Evolutionary conservation across 2,888 invertebrate genomes (phyloP).

Genomic region (Zaprionus obscuricornis): DNA sequence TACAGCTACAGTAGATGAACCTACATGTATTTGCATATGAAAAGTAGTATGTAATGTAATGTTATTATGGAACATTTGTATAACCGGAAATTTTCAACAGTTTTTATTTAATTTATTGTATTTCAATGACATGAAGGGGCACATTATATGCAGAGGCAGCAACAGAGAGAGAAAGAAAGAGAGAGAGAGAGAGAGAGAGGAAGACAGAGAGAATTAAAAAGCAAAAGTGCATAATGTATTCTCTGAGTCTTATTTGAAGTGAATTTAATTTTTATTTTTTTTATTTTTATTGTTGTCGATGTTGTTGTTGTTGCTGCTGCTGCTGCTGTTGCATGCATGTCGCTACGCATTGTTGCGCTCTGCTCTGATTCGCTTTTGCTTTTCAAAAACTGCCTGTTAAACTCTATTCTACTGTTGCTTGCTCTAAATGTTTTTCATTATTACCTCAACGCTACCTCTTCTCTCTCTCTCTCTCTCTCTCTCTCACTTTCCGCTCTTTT

Average conservation of each 20-base stretch:
- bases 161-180: too few species aligned
- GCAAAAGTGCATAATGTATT: slow-evolving; percentile 62
- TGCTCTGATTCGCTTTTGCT: slow-evolving; percentile 60
- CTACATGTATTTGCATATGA: slow-evolving; percentile 44
- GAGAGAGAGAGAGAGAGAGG: too few species aligned
- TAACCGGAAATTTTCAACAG: slow-evolving; percentile 55
- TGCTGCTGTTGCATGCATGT: too few species aligned
- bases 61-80: neutral
- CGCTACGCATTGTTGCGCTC: slow-evolving; percentile 52
- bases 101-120: slow-evolving; percentile 35
- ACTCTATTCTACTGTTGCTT: neutral
- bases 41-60: too few species aligned
- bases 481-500: slow-evolving; percentile 31
- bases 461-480: neutral
- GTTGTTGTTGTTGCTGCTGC: too few species aligned
- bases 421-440: neutral
- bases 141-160: too few species aligned
- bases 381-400: slow-evolving; percentile 7
- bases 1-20: too few species aligned
- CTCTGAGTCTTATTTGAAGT: slow-evolving; percentile 10
- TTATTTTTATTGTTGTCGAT: too few species aligned
- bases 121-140: too few species aligned
- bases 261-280: slow-evolving; percentile 26
- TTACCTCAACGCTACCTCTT: neutral
- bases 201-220: too few species aligned